These are phyloP conservation scores for Thamnophis elegans DNA, from an alignment of 2,797 vertebrate genomes.

Conservation along the genomic window DNA sequence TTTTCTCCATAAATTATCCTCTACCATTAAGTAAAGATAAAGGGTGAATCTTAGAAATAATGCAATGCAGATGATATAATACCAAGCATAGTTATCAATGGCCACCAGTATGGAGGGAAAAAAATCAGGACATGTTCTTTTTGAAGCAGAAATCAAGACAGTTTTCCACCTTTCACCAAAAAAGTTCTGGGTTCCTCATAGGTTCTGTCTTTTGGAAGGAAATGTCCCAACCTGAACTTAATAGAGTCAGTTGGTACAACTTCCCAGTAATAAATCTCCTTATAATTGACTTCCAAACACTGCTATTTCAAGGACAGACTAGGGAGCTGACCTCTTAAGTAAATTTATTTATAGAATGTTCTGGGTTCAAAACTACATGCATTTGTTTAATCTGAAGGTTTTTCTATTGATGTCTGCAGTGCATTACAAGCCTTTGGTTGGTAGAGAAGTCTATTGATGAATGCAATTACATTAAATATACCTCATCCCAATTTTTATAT, in stretches of 20 bases:
- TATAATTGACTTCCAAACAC: background rate
- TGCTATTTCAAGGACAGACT: background rate
- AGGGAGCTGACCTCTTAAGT: background rate
- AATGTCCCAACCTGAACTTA: background rate
- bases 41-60: background rate
- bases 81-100: background rate
- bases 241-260: background rate
- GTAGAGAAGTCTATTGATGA: background rate
- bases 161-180: background rate
- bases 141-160: background rate
- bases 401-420: background rate
- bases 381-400: background rate
- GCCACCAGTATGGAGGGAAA: background rate
- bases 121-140: background rate
- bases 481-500: background rate
- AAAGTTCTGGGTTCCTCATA: background rate
- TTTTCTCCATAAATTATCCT: background rate
- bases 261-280: background rate
- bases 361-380: background rate
- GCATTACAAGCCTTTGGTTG: background rate
- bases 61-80: background rate
- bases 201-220: background rate
- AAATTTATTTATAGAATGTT: background rate
- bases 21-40: background rate
- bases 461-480: background rate